A percentile compares a stretch with the other conserved stretches of the same genome.
Evolutionary conservation across 2,888 invertebrate species (phyloP).

Genomic region (Eilema depressum): DNA sequence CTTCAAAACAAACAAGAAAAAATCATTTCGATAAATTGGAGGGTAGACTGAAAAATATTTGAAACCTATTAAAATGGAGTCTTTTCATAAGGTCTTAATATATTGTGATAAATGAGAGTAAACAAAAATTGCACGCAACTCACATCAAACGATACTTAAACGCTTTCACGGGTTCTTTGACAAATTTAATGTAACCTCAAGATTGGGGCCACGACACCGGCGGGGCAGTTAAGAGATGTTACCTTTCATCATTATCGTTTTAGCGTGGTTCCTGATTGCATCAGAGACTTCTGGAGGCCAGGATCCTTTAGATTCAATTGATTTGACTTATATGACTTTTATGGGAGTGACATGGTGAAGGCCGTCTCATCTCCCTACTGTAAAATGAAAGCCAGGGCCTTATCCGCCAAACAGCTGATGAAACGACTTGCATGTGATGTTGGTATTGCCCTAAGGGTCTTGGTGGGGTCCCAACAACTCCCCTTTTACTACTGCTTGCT

Average conservation of each 20-base stretch:
- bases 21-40: slow-evolving; percentile 34
- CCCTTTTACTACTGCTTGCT: too few species aligned
- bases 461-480: too few species aligned
- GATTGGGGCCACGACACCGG: slow-evolving; percentile 29
- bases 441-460: too few species aligned
- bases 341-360: neutral
- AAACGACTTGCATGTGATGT: too few species aligned
- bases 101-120: slow-evolving; percentile 43
- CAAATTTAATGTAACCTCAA: slow-evolving; percentile 62
- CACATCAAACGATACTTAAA: slow-evolving; percentile 58
- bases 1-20: slow-evolving; percentile 31
- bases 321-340: neutral
- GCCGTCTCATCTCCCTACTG: neutral
- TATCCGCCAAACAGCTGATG: too few species aligned
- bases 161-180: slow-evolving; percentile 61
- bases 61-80: slow-evolving; percentile 53
- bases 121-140: slow-evolving; percentile 46
- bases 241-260: too few species aligned
- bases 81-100: slow-evolving; percentile 36
- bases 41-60: slow-evolving; percentile 41
- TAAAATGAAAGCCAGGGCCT: too few species aligned
- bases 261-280: too few species aligned
- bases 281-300: too few species aligned
- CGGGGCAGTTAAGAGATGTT: neutral
- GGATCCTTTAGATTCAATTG: too few species aligned